These are phyloP conservation scores for mouse (Mus musculus) DNA, from an alignment of 2,113 vertebrate species.

Conservation along the genomic window GRCm39 chr5:30175001-30175500, in stretches of 20 bases:
- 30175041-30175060: constrained; percentile 12
- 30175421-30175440: not conserved
- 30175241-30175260: not conserved
- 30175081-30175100: constrained; percentile 45
- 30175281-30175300: constrained; percentile 8
- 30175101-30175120: constrained; percentile 7
- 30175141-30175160: not conserved
- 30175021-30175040: constrained; percentile 8
- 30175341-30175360: not conserved
- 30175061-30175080: constrained; percentile 39
- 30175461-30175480: not conserved
- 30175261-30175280: not conserved
- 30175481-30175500: not conserved
- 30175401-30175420: not conserved
- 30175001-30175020: constrained; percentile 34
- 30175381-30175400: not conserved
- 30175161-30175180: not conserved
- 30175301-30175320: not conserved
- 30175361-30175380: not conserved
- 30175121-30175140: constrained; percentile 1
- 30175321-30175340: constrained; percentile 7
- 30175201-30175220: not conserved
- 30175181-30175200: constrained; percentile 1
- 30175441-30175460: not conserved
- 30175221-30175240: constrained; percentile 11